Conservation (phyloP, 2,113 vertebrate species). For the Phycodurus eques region DNA sequence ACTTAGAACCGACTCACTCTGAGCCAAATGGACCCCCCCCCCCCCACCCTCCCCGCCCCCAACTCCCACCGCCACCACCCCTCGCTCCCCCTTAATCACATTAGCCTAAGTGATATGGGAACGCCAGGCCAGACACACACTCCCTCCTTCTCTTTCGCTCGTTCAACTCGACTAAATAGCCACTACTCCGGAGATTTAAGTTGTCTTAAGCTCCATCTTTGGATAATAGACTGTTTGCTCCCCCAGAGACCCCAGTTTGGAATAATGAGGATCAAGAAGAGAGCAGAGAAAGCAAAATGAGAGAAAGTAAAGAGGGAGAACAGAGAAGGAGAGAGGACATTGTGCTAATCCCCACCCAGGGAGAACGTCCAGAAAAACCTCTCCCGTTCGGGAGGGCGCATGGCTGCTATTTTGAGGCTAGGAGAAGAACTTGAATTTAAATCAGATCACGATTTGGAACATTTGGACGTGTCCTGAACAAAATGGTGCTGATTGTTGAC, state of each 20-base stretch:
- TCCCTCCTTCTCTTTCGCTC: conserved; percentile 48
- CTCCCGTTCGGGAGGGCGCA: conserved; percentile 40
- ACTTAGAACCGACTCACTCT: conserved; percentile 53
- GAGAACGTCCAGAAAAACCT: conserved; percentile 55
- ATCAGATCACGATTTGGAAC: background rate
- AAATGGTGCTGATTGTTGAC: background rate
- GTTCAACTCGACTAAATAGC: conserved; percentile 64
- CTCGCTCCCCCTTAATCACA: conserved; percentile 63
- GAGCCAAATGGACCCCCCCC: conserved; percentile 52
- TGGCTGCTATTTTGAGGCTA: conserved; percentile 12
- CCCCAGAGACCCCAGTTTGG: conserved; percentile 50
- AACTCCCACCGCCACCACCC: background rate
- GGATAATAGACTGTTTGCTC: conserved; percentile 63
- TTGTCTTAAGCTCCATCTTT: conserved; percentile 68
- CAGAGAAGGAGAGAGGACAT: conserved; percentile 47
- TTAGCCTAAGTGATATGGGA: conserved; percentile 76
- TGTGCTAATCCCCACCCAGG: conserved; percentile 35
- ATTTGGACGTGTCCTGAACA: background rate
- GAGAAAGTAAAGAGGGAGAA: conserved; percentile 50
- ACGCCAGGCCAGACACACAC: conserved; percentile 63
- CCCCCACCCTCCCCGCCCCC: conserved; percentile 14
- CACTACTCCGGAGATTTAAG: conserved; percentile 64
- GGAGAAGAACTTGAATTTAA: conserved; percentile 20
- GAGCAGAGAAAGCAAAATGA: conserved; percentile 48
- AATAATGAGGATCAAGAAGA: conserved; percentile 67